Base-by-base conservation (phyloP, 2,888 invertebrate species). In the Phengaris arion region DNA sequence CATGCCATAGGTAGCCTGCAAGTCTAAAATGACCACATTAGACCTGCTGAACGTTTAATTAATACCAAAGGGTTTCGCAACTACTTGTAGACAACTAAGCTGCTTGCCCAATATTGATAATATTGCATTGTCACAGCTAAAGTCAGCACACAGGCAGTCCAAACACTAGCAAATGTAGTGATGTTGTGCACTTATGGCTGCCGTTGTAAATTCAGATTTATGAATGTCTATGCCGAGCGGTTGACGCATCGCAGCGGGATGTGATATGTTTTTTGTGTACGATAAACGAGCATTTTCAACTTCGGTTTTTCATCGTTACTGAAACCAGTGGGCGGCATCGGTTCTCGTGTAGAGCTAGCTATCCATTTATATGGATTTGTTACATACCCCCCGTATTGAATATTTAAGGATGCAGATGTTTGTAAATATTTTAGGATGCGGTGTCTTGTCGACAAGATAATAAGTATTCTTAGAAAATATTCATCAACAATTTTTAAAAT, bases 211-310 rank as follows among this genome's bases (percentile, higher is more conserved):
- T 72, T 72, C 72, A 54, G 72, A 72, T 72, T 72, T 72, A 72
- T 72, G 72, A 52, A 22, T 22, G 52, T 52, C 52, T 54, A 7
- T 52, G 72, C 22, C 15, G 35, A 72, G 72, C 51, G 59, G 76
- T 57, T 55, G 51, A 59, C 72, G 76, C 75, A 54, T 72, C 77
- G 12, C 77, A 76, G 77, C 77, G 76, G 76, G 77, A 74, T 76
- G 64, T 64, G 75, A 69, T 55, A 72, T 68, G 74, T 72, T 76
- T 22, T 72, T n/a, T 68, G 51, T 59, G 15, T 35, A 72, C 68
- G 76, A 77, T 77, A 77, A 76, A 54, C 46, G 12, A 70, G 45
- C 51, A 51, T 74, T 69, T 68, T 55, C 10, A 35, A 68, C 54
- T 76, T 74, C 72, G 35, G 72, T 72, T 72, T 72, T 52, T 72